Conservation (phyloP, 2,113 vertebrate species). For the Ivindomyrus marchei region DNA sequence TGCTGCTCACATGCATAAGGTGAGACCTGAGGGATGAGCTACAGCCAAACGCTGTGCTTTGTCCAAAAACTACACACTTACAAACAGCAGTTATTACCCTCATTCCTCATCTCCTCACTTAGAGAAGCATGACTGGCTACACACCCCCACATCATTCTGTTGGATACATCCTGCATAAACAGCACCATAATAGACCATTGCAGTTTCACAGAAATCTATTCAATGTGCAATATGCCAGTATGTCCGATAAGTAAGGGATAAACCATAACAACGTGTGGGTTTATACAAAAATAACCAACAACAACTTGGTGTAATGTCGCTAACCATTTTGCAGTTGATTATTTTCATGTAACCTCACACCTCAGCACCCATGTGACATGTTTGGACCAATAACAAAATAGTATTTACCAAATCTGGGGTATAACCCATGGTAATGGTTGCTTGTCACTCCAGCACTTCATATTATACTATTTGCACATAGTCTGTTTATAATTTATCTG, state of each 20-base stretch:
- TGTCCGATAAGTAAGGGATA: background rate
- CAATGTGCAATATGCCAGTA: background rate
- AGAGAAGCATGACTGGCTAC: background rate
- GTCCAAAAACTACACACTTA: background rate
- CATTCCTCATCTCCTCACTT: background rate
- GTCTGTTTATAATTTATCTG: background rate
- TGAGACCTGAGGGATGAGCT: conserved; percentile 24
- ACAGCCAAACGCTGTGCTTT: background rate
- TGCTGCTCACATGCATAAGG: conserved; percentile 69
- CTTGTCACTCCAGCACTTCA: background rate
- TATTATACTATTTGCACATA: background rate
- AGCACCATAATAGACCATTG: background rate
- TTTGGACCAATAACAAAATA: background rate
- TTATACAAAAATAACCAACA: background rate
- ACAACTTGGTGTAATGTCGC: background rate
- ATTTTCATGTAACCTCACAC: background rate
- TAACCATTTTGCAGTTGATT: background rate
- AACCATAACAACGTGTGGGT: background rate
- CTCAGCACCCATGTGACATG: background rate
- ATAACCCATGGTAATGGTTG: background rate
- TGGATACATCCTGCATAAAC: background rate
- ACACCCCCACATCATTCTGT: background rate
- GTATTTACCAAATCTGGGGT: background rate
- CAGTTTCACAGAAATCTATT: background rate
- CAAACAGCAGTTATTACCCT: background rate